These are phyloP conservation scores for Ciona savignyi DNA, from an alignment of 23 tunicate species.

Conservation along the genomic window DNA sequence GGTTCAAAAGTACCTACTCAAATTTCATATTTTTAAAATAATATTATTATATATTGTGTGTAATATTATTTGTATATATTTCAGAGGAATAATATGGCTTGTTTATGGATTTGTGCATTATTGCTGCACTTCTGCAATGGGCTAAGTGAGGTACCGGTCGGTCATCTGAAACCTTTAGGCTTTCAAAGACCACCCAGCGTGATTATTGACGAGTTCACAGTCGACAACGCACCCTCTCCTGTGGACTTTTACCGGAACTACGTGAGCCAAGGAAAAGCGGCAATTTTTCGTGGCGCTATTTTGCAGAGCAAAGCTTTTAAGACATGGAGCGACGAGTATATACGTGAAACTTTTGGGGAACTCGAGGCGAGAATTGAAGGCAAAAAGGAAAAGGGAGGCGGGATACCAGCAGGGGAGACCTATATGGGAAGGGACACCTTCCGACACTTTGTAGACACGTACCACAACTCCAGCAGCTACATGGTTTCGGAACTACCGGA, in stretches of 20 bases:
- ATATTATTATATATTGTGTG: no score
- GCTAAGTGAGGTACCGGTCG: no score
- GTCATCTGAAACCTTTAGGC: conserved; percentile 64
- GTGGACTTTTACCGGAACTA: conserved; percentile 33
- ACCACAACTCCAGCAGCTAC: conserved; percentile 7
- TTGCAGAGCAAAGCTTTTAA: conserved; percentile 11
- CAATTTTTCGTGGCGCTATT: conserved; percentile 38
- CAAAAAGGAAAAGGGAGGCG: conserved; percentile 28
- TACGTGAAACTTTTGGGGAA: conserved; percentile 28
- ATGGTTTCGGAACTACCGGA: conserved; percentile 44
- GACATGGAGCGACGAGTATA: conserved; percentile 50
- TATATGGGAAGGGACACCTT: conserved; percentile 41
- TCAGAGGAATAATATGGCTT: no score
- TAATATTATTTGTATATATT: no score
- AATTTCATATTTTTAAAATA: no score
- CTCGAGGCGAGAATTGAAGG: conserved; percentile 58
- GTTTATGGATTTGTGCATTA: no score
- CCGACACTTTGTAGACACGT: conserved; percentile 31
- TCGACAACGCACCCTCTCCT: conserved; percentile 33
- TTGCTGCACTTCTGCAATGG: no score
- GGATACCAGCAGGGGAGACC: conserved; percentile 26
- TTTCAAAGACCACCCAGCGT: conserved; percentile 51
- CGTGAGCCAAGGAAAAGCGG: conserved; percentile 45
- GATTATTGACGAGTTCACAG: conserved; percentile 56
- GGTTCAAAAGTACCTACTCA: no score